Percentiles rank a stretch among this genome's conserved stretches.
These are phyloP conservation scores for Dendroctonus ponderosae DNA, from an alignment of 1,140 invertebrate genomes.

Conservation along the genomic window DNA sequence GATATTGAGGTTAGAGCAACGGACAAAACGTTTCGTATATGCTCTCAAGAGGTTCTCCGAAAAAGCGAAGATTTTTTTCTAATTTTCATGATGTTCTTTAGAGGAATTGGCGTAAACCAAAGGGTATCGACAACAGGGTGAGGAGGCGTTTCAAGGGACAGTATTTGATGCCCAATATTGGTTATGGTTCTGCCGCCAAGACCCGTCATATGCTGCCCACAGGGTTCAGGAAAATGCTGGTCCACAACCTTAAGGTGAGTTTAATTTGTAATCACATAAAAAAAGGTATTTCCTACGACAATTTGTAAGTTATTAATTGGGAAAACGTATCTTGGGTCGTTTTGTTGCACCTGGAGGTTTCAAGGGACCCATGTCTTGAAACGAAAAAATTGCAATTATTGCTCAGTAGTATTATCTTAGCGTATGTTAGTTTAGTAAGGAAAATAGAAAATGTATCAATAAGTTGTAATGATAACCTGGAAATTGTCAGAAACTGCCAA, in stretches of 20 bases:
- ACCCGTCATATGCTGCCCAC: slow-evolving; percentile 96
- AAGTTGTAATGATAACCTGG: too few species aligned
- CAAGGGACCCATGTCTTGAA: neutral
- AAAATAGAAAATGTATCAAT: too few species aligned
- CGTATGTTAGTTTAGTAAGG: neutral
- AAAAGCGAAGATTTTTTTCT: too few species aligned
- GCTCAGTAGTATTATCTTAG: neutral
- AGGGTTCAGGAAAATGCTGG: slow-evolving; percentile 91
- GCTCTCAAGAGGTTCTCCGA: too few species aligned
- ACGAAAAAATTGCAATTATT: neutral
- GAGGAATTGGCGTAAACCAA: slow-evolving; percentile 89
- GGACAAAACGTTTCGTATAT: neutral
- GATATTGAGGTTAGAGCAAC: neutral
- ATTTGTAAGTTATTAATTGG: too few species aligned
- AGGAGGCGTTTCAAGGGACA: slow-evolving; percentile 98
- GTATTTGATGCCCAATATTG: slow-evolving; percentile 98
- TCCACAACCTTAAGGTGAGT: slow-evolving; percentile 74
- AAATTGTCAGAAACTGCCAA: too few species aligned
- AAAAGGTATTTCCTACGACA: too few species aligned
- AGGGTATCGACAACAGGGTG: slow-evolving; percentile 99
- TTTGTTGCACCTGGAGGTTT: neutral
- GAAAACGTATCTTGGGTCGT: too few species aligned
- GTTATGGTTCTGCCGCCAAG: slow-evolving; percentile 94
- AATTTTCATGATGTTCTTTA: slow-evolving; percentile 46
- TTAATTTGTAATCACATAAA: neutral